A percentile compares a stretch with the other conserved stretches of the same genome.
Evolutionary conservation across 2,888 invertebrate species (phyloP).

Genomic region (Philereme vetulata): DNA sequence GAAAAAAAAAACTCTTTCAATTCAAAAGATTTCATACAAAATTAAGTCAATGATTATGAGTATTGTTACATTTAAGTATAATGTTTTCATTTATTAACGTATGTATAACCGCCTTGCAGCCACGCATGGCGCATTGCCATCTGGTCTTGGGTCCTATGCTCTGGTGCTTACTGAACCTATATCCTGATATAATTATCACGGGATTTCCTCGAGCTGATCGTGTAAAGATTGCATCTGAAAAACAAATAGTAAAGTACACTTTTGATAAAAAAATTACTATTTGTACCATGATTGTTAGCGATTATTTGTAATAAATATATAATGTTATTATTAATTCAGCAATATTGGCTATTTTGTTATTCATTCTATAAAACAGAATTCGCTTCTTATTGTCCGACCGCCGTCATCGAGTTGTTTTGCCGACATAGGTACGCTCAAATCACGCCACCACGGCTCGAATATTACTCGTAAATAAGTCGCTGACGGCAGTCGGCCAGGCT

Average conservation of each 20-base stretch:
- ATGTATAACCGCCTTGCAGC: constrained; percentile 27
- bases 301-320: too few relatives aligned
- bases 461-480: too few relatives aligned
- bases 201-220: constrained; percentile 13
- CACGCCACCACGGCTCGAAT: too few relatives aligned
- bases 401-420: too few relatives aligned
- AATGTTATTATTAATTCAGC: too few relatives aligned
- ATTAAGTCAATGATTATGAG: constrained; percentile 6
- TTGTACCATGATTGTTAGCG: too few relatives aligned
- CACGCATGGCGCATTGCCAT: constrained; percentile 16
- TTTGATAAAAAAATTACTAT: too few relatives aligned
- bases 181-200: constrained; percentile 4
- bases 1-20: not conserved
- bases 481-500: too few relatives aligned
- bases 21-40: not conserved
- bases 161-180: not conserved
- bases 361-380: too few relatives aligned
- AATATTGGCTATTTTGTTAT: too few relatives aligned
- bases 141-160: not conserved
- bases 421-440: too few relatives aligned
- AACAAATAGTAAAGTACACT: not conserved
- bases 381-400: too few relatives aligned
- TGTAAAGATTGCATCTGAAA: constrained; percentile 4
- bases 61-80: constrained; percentile 8
- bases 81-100: constrained; percentile 5